These are phyloP conservation scores for Auanema freiburgensis DNA, from an alignment of 2,888 invertebrate species.

Conservation along the genomic window DNA sequence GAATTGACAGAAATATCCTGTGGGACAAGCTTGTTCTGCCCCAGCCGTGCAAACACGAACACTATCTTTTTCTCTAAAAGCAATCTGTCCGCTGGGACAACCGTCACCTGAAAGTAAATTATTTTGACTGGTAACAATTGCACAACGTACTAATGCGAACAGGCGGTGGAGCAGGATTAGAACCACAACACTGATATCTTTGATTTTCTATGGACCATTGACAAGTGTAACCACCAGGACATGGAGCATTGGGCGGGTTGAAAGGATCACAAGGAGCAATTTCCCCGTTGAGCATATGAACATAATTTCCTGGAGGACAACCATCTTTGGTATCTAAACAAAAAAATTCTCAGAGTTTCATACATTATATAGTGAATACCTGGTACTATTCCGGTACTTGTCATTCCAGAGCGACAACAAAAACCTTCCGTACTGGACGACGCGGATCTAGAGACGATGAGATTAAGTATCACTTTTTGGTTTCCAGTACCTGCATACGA, in stretches of 20 bases:
- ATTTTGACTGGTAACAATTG: constrained; percentile 5
- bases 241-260: constrained; percentile 59
- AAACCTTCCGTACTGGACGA: constrained; percentile 40
- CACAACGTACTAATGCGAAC: constrained; percentile 11
- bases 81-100: constrained; percentile 47
- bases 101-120: constrained; percentile 30
- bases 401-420: constrained; percentile 35
- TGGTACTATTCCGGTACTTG: constrained; percentile 14
- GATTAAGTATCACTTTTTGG: too few relatives aligned
- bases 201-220: constrained; percentile 46
- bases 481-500: constrained; percentile 34
- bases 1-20: constrained; percentile 53
- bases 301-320: constrained; percentile 43
- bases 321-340: constrained; percentile 23
- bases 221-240: constrained; percentile 47
- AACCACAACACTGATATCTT: constrained; percentile 45
- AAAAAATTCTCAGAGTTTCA: too few relatives aligned
- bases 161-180: constrained; percentile 34
- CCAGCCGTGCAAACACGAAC: constrained; percentile 48
- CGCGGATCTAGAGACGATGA: constrained; percentile 14
- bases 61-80: constrained; percentile 38
- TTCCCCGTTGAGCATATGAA: constrained; percentile 35
- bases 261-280: constrained; percentile 49
- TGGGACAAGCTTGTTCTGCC: constrained; percentile 40
- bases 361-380: too few relatives aligned